Conservation (phyloP, 2,797 vertebrate species). For the Tympanoctomys barrerae region DNA sequence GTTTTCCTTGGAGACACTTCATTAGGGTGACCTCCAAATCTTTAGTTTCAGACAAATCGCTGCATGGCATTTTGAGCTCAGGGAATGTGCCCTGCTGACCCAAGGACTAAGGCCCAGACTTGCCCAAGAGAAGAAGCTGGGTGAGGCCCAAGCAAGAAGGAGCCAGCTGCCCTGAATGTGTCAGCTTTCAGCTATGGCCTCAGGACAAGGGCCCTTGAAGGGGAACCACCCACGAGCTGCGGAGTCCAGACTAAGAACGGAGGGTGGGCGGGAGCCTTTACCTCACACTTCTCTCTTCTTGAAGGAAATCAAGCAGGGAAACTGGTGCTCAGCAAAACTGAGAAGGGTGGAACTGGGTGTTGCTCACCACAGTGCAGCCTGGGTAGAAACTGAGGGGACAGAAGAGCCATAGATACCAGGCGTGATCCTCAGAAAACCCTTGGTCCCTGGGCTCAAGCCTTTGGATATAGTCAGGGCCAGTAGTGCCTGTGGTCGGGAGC, state of each 20-base stretch:
- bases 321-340: neutral
- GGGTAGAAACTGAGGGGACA: neutral
- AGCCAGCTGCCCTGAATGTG: neutral
- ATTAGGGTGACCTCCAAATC: neutral
- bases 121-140: neutral
- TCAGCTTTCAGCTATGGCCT: conserved; percentile 36
- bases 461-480: neutral
- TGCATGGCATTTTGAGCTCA: neutral
- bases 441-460: no score
- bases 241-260: conserved; percentile 78
- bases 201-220: conserved; percentile 83
- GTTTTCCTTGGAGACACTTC: neutral
- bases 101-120: neutral
- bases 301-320: conserved; percentile 50
- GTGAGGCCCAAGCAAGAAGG: conserved; percentile 8
- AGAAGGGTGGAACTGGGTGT: neutral
- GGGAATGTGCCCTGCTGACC: neutral
- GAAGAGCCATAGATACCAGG: neutral
- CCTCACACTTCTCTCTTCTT: conserved; percentile 74
- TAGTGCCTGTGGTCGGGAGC: neutral
- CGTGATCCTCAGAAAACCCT: neutral
- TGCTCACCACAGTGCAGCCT: fast-evolving
- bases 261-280: conserved; percentile 73
- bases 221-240: conserved; percentile 66
- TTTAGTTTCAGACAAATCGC: conserved; percentile 5